Base-by-base conservation (phyloP, 1,140 invertebrate species). In the Tetragnatha versicolor region DNA sequence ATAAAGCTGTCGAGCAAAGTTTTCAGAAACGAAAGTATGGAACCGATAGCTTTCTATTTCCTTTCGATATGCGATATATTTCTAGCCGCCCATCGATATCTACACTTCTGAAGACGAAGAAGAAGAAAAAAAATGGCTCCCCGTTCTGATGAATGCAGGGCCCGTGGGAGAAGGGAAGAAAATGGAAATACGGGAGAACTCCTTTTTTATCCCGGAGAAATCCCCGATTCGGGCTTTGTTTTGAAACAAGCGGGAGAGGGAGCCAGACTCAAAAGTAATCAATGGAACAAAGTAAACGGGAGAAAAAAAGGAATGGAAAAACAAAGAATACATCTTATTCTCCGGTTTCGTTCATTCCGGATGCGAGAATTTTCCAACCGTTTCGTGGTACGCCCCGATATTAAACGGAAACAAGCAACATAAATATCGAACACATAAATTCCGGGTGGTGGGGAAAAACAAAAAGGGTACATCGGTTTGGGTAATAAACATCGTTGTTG, bases 61-160 rank as follows among this genome's bases (percentile, higher is more conserved):
- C 55, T 33, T 35, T 58, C 55, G 55, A 58, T 58, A 58, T 58
- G 55, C 29, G 14, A 58, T 58, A 58, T 33, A n/a, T n/a, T 33
- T 58, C 35, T 58, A n/a, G n/a, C n/a, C n/a, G n/a, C 31, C 22
- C 35, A 58, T 58, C 55, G 55, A 58, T 58, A 58, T 33, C 55
- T 58, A 33, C 55, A n/a, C 35, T 31, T 7, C 55, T 35, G 22
- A 20, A 33, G 35, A 33, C 27, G 31, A 25, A 55, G 27, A 25
- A 14, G 14, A 31, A 31, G 55, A 3, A n/a, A 58, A n/a, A n/a
- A n/a, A n/a, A n/a, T n/a, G 17, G 55, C 55, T 58, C 29, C 31
- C 29, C 35, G n/a, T 58, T 58, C 35, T 58, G 55, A 58, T 58
- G 55, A 58, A 58, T 58, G 55, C 55, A 58, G 35, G 55, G 35